Evolutionary conservation across 2,888 invertebrate genomes (phyloP), one percentile per base, ranked within the genome.

Genomic region (Microplitis deprimator): DNA sequence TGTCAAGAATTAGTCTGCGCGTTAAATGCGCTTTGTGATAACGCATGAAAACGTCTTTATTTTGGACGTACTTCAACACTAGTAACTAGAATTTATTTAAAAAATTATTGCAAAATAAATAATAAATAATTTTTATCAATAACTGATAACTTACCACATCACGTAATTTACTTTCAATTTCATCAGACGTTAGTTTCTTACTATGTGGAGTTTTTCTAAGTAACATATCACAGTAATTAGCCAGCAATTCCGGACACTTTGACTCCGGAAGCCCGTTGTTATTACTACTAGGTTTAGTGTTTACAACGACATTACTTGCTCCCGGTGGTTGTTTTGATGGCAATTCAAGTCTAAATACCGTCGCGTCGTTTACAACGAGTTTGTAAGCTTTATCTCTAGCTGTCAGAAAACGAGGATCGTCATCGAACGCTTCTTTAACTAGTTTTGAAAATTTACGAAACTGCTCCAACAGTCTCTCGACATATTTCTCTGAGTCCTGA

Each of bases 31-130:
- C 98, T 90, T 99, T 99, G 90, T 99, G 98, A 90, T 98, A 99
- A 83, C 98, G 93, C 99, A 99, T 99, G 90, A 99, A 99, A 40
- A 99, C 98, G 92, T 99, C 99, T 90, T 99, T 99, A 91, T 99
- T 99, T 90, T 97, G 97, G 83, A 99, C 98, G 91, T 99, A 99
- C 90, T 99, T 99, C 82, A 99, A 92, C 82, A 99, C 98, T 89
- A 99, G 92, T 81, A 99, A 91, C 92, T 91, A 72, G 77, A 29
- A 76, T 75, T 67, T 71, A n/a, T 38, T 67, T 38, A 16, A 77
- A 60, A 62, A 13, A 39, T 71, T 17, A 62, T 17, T 62, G 7
- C 5, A 62, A 62, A 62, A 17, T 62, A 38, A 50, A 80, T n/a
- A 71, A 39, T 16, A 13, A 29, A 71, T 72, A 64, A 60, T 5